Evolutionary conservation across 2,888 invertebrate genomes (phyloP).

Genomic region (Cremastinae sp.): DNA sequence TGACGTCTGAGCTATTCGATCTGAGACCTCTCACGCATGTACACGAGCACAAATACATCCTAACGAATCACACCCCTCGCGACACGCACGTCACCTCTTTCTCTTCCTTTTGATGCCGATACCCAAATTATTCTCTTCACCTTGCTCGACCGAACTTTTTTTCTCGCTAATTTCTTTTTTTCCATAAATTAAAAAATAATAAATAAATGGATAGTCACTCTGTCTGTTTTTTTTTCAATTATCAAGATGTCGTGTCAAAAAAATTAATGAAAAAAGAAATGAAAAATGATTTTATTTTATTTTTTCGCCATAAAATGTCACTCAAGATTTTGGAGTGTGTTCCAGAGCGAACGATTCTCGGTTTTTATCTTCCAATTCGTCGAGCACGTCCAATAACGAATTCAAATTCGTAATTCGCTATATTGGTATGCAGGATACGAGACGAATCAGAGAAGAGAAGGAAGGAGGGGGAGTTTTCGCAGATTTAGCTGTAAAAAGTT

Average conservation of each 20-base stretch:
- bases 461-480: not conserved
- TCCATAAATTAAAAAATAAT: no score
- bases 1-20: conserved; percentile 51
- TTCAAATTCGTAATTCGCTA: conserved; percentile 72
- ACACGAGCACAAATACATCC: not conserved
- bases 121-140: no score
- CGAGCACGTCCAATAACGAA: conserved; percentile 64
- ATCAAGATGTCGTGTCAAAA: no score
- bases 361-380: conserved; percentile 27
- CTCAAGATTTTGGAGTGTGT: not conserved
- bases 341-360: not conserved
- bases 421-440: conserved; percentile 73
- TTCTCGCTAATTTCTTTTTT: no score
- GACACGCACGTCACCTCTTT: not conserved
- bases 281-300: no score
- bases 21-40: conserved; percentile 8
- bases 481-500: no score
- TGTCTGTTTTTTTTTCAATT: no score
- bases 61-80: not conserved
- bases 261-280: no score
- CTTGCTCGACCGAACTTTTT: no score
- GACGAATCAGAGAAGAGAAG: conserved; percentile 42
- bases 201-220: no score
- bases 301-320: no score
- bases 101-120: no score